A percentile compares a stretch with the other conserved stretches of the same genome.
Evolutionary conservation across 1,140 invertebrate genomes (phyloP).

Genomic region (Adelges cooleyi): DNA sequence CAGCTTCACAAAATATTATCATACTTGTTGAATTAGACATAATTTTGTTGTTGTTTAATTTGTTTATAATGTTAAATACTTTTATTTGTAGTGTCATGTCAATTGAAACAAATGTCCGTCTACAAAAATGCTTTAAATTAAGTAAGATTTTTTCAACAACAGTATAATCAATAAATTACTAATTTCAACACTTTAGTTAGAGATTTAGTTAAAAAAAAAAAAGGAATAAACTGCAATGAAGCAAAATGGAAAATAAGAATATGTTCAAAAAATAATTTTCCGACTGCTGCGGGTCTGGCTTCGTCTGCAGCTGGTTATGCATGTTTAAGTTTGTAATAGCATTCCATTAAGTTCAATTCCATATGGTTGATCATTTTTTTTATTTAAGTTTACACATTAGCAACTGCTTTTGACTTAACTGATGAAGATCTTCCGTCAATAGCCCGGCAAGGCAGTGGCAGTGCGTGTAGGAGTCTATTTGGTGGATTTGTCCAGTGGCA

Average conservation of each 20-base stretch:
- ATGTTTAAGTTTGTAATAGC: conserved; percentile 49
- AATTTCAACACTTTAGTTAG: conserved; percentile 17
- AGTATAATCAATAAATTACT: neutral
- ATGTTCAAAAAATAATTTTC: conserved; percentile 95
- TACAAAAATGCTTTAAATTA: conserved; percentile 11
- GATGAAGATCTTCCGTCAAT: conserved; percentile 66
- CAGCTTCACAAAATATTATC: too few species aligned
- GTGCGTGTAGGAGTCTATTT: conserved; percentile 87
- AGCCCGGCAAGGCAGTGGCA: conserved; percentile 83
- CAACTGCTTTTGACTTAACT: conserved; percentile 62
- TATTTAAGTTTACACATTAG: conserved; percentile 53
- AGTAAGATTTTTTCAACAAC: neutral
- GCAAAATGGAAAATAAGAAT: conserved; percentile 41
- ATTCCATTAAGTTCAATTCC: neutral
- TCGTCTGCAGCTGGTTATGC: conserved; percentile 98
- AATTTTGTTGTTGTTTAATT: too few species aligned
- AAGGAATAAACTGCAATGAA: neutral
- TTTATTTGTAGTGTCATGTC: conserved; percentile 16
- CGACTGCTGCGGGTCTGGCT: conserved; percentile 93
- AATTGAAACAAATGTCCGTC: neutral
- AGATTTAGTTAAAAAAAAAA: conserved; percentile 22
- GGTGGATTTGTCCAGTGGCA: conserved; percentile 89
- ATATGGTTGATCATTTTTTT: conserved; percentile 22
- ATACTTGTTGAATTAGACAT: too few species aligned
- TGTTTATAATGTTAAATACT: neutral